These are phyloP conservation scores for Anniella stebbinsi DNA, from an alignment of 2,797 vertebrate genomes.

Conservation along the genomic window DNA sequence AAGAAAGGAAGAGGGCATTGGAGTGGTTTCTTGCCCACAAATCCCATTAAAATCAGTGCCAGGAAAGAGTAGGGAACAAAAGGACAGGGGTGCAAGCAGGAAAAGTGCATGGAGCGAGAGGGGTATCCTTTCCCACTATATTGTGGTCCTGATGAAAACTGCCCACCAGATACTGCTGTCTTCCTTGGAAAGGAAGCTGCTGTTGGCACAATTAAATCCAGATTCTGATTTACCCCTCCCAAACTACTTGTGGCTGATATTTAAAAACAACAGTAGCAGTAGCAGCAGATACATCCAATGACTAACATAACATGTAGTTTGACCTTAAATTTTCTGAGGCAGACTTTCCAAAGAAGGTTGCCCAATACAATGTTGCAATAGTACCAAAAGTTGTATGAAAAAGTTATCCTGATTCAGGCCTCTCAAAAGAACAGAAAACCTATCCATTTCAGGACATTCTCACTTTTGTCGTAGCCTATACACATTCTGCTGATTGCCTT, in stretches of 20 bases:
- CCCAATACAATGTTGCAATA: background rate
- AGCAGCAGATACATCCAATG: background rate
- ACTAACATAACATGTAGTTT: background rate
- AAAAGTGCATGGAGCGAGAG: background rate
- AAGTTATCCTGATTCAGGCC: background rate
- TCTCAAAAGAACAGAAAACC: background rate
- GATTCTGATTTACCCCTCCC: background rate
- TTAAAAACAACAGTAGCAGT: background rate
- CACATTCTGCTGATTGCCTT: background rate
- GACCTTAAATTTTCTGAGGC: background rate
- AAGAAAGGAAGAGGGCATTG: no score
- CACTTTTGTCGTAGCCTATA: background rate
- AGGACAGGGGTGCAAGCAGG: no score
- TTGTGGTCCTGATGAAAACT: background rate
- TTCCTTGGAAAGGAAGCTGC: background rate
- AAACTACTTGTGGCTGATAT: background rate
- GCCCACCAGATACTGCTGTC: background rate
- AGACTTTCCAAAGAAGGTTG: background rate
- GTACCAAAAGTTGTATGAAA: background rate
- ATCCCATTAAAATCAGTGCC: no score
- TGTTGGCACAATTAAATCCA: background rate
- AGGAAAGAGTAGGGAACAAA: no score
- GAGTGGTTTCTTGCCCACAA: no score
- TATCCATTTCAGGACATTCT: background rate
- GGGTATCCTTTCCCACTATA: background rate